Conservation (phyloP, 2,888 invertebrate species). For the Rugalucina vietnamica region DNA sequence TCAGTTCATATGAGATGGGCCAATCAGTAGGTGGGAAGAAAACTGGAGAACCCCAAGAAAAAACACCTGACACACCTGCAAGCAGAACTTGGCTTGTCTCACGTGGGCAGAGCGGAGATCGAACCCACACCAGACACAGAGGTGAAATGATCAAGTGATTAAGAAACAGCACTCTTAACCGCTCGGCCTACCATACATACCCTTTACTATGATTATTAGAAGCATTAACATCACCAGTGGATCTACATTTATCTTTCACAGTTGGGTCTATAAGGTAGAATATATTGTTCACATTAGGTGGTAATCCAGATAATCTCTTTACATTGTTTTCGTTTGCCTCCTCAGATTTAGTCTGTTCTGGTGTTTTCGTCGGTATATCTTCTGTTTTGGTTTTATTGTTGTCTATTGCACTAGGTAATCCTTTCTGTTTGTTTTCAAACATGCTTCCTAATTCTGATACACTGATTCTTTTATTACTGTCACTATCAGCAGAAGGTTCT, state of each 20-base stretch:
- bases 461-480: not conserved
- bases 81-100: no score
- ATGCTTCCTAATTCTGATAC: not conserved
- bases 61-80: no score
- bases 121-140: no score
- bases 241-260: slow-evolving; percentile 64
- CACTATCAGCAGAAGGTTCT: not conserved
- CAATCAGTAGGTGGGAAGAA: no score
- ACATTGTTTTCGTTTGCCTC: slow-evolving; percentile 32
- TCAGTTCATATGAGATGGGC: no score
- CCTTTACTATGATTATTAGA: slow-evolving; percentile 1
- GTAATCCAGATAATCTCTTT: slow-evolving; percentile 52
- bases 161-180: no score
- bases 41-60: no score
- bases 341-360: not conserved
- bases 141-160: no score
- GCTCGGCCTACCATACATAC: not conserved
- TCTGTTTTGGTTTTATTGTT: slow-evolving; percentile 14
- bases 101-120: no score
- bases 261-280: slow-evolving; percentile 76
- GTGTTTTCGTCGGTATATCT: not conserved
- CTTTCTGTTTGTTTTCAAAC: not conserved
- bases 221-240: slow-evolving; percentile 44
- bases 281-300: slow-evolving; percentile 64
- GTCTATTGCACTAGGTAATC: not conserved